phyloP scores from a whole-genome alignment of 2,113 vertebrate genomes.

The Trogon melanurus region DNA sequence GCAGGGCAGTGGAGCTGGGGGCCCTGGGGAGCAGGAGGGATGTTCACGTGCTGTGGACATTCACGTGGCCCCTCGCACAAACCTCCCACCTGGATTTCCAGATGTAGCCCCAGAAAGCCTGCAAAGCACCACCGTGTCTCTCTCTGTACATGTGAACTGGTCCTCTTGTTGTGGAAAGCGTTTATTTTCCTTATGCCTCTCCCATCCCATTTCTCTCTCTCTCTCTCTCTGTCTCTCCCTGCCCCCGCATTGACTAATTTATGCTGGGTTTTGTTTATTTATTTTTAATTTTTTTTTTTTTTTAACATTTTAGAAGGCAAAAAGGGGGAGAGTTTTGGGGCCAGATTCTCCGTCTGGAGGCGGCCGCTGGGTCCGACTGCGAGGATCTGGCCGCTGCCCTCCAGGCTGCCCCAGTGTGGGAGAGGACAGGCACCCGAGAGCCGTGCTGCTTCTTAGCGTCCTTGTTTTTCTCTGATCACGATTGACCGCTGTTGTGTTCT shows the following conservation, averaged over 20 bases:
- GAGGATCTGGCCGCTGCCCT: not conserved
- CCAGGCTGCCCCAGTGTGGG: too few relatives aligned
- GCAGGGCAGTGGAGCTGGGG: constrained; percentile 8
- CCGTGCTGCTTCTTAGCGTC: constrained; percentile 61
- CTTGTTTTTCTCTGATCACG: constrained; percentile 71
- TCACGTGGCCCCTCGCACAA: not conserved
- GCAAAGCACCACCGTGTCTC: not conserved
- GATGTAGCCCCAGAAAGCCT: rapidly evolving
- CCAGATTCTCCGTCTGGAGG: not conserved
- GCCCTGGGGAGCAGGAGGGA: not conserved
- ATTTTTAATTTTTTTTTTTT: not conserved
- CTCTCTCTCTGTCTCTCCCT: not conserved
- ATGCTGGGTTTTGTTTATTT: constrained; percentile 48
- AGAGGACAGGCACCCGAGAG: not conserved
- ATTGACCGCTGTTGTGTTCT: constrained; percentile 80
- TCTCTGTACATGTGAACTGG: not conserved
- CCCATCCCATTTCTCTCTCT: constrained; percentile 44
- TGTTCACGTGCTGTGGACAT: not conserved
- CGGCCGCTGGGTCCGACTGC: not conserved
- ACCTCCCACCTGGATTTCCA: not conserved
- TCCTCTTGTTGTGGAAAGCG: constrained; percentile 25
- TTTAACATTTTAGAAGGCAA: constrained; percentile 18
- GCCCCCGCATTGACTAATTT: constrained; percentile 57
- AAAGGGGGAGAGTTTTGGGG: not conserved
- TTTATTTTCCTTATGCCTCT: constrained; percentile 50